These are phyloP conservation scores for Eurois occulta DNA, from an alignment of 2,888 invertebrate genomes.

Conservation along the genomic window DNA sequence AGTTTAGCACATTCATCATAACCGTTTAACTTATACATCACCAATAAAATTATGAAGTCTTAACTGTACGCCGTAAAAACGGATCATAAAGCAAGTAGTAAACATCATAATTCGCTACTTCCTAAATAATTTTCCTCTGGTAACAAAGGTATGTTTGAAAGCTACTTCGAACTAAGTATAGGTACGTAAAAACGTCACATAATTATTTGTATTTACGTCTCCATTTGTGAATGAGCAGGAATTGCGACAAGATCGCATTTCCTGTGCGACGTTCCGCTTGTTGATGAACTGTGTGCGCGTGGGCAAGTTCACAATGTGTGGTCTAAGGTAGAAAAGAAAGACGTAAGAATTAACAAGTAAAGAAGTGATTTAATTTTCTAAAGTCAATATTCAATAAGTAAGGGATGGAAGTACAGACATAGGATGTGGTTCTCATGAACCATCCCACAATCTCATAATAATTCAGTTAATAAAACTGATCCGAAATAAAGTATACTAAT, in stretches of 20 bases:
- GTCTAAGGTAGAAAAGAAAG: constrained; percentile 26
- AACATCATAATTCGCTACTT: constrained; percentile 26
- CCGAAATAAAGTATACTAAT: neutral
- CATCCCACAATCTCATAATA: neutral
- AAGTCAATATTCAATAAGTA: neutral
- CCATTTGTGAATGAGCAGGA: constrained; percentile 53
- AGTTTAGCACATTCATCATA: neutral
- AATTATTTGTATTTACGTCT: constrained; percentile 38
- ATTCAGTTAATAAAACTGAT: neutral
- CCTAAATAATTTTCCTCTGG: constrained; percentile 39
- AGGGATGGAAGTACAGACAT: neutral
- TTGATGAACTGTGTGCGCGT: constrained; percentile 43
- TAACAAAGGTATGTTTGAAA: constrained; percentile 44
- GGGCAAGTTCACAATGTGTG: constrained; percentile 10
- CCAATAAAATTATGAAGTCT: constrained; percentile 1
- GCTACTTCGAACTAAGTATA: constrained; percentile 27
- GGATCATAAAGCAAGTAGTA: constrained; percentile 14
- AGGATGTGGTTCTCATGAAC: neutral
- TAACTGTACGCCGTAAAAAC: constrained; percentile 20
- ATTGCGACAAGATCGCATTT: constrained; percentile 62
- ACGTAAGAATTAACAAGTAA: neutral
- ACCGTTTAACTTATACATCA: neutral
- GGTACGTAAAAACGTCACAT: constrained; percentile 49
- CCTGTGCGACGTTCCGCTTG: constrained; percentile 67
- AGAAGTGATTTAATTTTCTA: neutral